Base-by-base conservation (phyloP, 2,113 vertebrate genomes). In the Kobus ellipsiprymnus region DNA sequence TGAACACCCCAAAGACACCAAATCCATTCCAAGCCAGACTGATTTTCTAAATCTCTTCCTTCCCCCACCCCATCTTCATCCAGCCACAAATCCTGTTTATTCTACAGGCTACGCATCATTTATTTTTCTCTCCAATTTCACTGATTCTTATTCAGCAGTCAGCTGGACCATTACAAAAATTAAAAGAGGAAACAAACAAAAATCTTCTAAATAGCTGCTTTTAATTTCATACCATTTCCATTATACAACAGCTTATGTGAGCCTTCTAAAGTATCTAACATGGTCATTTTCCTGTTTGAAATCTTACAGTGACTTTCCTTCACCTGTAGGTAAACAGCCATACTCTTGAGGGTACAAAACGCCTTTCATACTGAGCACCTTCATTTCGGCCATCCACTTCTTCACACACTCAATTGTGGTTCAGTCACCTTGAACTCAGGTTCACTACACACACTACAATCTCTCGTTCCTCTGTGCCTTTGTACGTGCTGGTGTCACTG, bases 131-230 rank as follows among this genome's bases (percentile, higher is more conserved):
- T 67, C 19, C 25, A 25, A 29, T 55, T 15, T 52, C 12, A 40
- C 40, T 16, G 29, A 81, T 17, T 74, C 33, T 83, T 19, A 60
- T 11, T 78, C 60, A 94, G 62, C 29, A 57, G 50, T 83, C 71
- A 83, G 44, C 44, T 44, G 27, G 30, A 67, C 48, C 44, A 89
- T 15, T 87, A 52, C 59, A 86, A 62, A 90, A 27, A 44, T 82
- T 57, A 90, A 46, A 93, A 74, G 21, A 93, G 40, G 46, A 74
- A 94, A 54, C 46, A 60, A 48, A 71, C 21, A 97, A 87, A 44
- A 36, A 17, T 12, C 40, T 92, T 71, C 74, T 84, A 80, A 88
- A 74, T 30, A 71, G 30, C 11, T 13, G 33, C 40, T 78, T 90
- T 80, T 67, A 52, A 87, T 90, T 74, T 50, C 29, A 62, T 33